phyloP scores from a whole-genome alignment of 2,113 vertebrate species.

The Cheirogaleus medius region DNA sequence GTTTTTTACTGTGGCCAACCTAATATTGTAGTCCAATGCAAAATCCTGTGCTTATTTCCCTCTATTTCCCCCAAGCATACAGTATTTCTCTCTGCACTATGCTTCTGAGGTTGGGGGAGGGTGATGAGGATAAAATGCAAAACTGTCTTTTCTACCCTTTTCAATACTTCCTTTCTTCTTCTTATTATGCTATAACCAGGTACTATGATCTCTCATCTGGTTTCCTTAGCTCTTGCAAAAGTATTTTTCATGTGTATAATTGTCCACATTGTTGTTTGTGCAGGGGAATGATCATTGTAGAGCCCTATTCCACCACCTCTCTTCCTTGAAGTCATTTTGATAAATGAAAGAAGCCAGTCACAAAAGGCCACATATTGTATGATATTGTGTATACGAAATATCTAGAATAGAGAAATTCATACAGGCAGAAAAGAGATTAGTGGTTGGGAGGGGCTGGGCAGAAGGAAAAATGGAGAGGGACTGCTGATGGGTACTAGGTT shows the following conservation, averaged over 20 bases:
- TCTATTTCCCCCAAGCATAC: not conserved
- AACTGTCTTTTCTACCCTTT: not conserved
- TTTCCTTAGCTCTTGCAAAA: not conserved
- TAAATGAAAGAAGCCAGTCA: not conserved
- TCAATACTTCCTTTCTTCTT: not conserved
- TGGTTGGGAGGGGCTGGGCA: not conserved
- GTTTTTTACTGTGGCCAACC: not conserved
- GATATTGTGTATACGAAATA: not conserved
- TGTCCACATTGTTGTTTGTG: not conserved
- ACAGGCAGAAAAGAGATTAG: not conserved
- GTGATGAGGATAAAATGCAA: not conserved
- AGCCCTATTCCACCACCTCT: not conserved
- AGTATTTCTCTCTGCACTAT: not conserved
- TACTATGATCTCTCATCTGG: not conserved
- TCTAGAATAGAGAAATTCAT: not conserved
- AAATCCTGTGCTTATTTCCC: not conserved
- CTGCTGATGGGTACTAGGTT: not conserved
- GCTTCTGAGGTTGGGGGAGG: not conserved
- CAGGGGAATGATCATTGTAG: not conserved
- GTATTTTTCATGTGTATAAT: not conserved
- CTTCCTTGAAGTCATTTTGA: not conserved
- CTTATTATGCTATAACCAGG: not conserved
- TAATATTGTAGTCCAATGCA: not conserved
- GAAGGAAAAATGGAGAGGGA: not conserved
- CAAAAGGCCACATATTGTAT: not conserved